Conservation (phyloP, 1,140 invertebrate species). For the Antheraea pernyi region DNA sequence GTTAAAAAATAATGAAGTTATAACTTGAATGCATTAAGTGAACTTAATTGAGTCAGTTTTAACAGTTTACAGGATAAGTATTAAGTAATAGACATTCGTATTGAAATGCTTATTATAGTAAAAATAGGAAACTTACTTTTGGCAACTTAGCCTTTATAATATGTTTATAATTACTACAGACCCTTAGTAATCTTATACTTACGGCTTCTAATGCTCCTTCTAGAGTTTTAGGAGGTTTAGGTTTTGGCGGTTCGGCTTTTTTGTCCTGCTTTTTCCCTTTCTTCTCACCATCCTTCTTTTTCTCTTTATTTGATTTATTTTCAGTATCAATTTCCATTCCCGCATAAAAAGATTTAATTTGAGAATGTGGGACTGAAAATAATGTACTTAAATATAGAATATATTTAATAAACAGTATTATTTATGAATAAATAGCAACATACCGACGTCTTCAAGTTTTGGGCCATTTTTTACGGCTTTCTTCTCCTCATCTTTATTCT, state of each 20-base stretch:
- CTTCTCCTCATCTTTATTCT: slow-evolving; percentile 82
- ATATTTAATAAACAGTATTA: slow-evolving; percentile 11
- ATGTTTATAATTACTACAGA: background rate
- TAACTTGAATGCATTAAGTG: too few species aligned
- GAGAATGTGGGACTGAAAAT: slow-evolving; percentile 54
- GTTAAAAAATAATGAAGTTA: too few species aligned
- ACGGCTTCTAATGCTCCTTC: slow-evolving; percentile 83
- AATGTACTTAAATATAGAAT: slow-evolving; percentile 10
- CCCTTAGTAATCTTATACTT: slow-evolving; percentile 39
- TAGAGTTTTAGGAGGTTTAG: slow-evolving; percentile 83
- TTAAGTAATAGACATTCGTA: too few species aligned
- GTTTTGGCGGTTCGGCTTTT: slow-evolving; percentile 74
- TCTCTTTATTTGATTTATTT: slow-evolving; percentile 68
- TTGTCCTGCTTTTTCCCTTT: slow-evolving; percentile 75
- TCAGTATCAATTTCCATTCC: slow-evolving; percentile 73
- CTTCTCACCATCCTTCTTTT: slow-evolving; percentile 72
- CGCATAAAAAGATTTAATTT: slow-evolving; percentile 62
- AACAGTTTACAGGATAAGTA: too few species aligned
- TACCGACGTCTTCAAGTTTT: slow-evolving; percentile 68
- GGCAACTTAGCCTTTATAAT: background rate
- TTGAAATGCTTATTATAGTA: too few species aligned
- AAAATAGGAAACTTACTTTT: too few species aligned
- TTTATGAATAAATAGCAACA: slow-evolving; percentile 26
- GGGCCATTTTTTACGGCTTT: slow-evolving; percentile 64
- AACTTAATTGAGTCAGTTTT: too few species aligned